Conservation (phyloP, 1,140 invertebrate species). For the Drosophila murphyi region DNA sequence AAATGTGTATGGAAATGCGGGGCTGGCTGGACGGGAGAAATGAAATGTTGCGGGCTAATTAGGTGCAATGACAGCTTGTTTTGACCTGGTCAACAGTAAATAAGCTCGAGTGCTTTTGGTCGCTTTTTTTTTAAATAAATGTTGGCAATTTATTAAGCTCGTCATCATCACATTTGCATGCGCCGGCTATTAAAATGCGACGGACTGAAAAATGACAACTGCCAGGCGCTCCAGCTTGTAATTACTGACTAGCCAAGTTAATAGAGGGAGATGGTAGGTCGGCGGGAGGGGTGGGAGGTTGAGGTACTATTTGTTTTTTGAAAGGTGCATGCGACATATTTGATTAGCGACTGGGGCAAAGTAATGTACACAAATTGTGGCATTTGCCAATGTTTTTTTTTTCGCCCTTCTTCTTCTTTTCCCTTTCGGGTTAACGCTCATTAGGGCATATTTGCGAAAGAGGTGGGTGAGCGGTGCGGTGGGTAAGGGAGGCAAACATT, state of each 20-base stretch:
- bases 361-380: conserved; percentile 67
- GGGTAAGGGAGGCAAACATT: conserved; percentile 41
- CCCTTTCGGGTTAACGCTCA: conserved; percentile 73
- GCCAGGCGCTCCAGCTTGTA: conserved; percentile 58
- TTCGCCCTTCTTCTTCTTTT: conserved; percentile 20
- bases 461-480: conserved; percentile 15
- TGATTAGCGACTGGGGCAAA: conserved; percentile 58
- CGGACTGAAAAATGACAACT: conserved; percentile 76
- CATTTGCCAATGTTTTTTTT: conserved; percentile 51
- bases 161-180: conserved; percentile 76
- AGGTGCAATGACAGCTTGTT: conserved; percentile 65
- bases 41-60: conserved; percentile 51
- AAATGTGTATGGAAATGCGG: conserved; percentile 15
- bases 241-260: conserved; percentile 40
- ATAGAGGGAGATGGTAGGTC: background rate
- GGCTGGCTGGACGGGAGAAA: background rate
- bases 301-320: conserved; percentile 62
- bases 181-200: conserved; percentile 63
- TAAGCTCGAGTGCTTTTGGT: conserved; percentile 20
- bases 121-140: conserved; percentile 57
- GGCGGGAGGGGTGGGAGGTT: background rate
- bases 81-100: conserved; percentile 55
- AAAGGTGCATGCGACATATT: conserved; percentile 61
- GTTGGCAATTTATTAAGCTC: conserved; percentile 74
- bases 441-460: conserved; percentile 63